Evolutionary conservation across 2,797 vertebrate genomes (phyloP), one percentile per base, ranked within the genome.

Genomic region (Hypotaenidia philippensis): DNA sequence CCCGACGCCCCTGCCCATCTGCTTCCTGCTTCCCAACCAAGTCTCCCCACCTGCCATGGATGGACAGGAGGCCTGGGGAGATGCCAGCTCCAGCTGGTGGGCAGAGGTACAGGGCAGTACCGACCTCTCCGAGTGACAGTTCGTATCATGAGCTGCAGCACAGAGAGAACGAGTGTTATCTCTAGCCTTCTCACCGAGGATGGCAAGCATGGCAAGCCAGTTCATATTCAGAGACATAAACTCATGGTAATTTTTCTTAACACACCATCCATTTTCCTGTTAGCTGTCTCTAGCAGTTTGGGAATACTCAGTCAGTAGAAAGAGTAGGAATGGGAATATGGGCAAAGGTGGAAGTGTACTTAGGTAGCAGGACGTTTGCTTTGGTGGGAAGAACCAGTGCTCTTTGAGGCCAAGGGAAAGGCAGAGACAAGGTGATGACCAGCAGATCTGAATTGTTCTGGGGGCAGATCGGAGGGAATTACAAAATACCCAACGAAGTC

Each of bases 1-100:
- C 14, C 17, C 1, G 0, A 5, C 1, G 1, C 13, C 20, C 17
- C 45, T 71, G 75, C 8, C 75, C 44, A 74, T 66, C 60, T 78
- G 41, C 56, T 94, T 34, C 55, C 16, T 2, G 0, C 49, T 72
- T 85, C 36, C 60, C 32, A 83, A 50, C 17, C 55, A 72, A 55
- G 22, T 49, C 7, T 76, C 10, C 38, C 52, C 61, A 65, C 64
- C 47, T 83, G 53, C 34, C 15, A 16, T 4, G 1, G 45, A 53
- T n/a, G 22, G 53, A 20, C 41, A 50, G 40, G 40, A 89, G 55
- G 26, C 23, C 45, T 41, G 19, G 19, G 32, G 17, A 68, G 15
- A 68, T 41, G 34, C 63, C 65, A 93, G 25, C 27, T 36, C 55
- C 1, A 0, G 8, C 45, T 71, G 57, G 13, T 29, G 14, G 49